Percentiles rank a stretch among this genome's conserved stretches.
phyloP scores from a whole-genome alignment of 2,888 invertebrate species.

The Meiosimyza platycephala region DNA sequence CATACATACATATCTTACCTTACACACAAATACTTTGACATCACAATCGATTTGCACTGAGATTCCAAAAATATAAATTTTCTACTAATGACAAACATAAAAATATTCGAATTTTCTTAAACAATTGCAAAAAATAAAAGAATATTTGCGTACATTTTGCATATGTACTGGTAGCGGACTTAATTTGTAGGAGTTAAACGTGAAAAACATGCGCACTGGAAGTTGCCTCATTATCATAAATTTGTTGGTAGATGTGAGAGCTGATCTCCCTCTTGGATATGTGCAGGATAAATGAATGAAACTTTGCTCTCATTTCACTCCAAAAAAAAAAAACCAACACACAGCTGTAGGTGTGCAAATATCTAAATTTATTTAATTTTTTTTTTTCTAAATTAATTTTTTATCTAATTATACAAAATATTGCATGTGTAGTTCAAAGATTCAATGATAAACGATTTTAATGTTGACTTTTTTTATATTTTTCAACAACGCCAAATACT shows the following conservation, averaged over 20 bases:
- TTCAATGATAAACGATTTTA: not conserved
- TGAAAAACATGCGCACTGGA: too few species aligned
- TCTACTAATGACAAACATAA: too few species aligned
- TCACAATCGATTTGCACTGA: not conserved
- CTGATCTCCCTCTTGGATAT: too few species aligned
- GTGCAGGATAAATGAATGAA: not conserved
- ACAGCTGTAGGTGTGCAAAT: not conserved
- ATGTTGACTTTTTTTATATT: not conserved
- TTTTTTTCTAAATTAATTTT: slow-evolving; percentile 1
- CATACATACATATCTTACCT: too few species aligned
- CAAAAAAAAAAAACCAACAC: not conserved
- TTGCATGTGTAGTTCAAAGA: slow-evolving; percentile 14
- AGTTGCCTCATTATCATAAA: too few species aligned
- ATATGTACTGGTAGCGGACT: too few species aligned
- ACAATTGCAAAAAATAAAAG: too few species aligned
- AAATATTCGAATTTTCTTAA: too few species aligned
- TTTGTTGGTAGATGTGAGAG: too few species aligned
- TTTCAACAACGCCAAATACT: not conserved
- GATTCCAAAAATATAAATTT: slow-evolving; percentile 6
- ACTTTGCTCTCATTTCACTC: not conserved
- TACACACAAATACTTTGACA: not conserved
- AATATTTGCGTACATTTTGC: too few species aligned
- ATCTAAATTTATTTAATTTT: not conserved
- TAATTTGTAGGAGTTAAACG: too few species aligned
- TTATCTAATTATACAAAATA: slow-evolving; percentile 15